These are phyloP conservation scores for Esox masquinongy DNA, from an alignment of 2,797 vertebrate species.

Conservation along the genomic window DNA sequence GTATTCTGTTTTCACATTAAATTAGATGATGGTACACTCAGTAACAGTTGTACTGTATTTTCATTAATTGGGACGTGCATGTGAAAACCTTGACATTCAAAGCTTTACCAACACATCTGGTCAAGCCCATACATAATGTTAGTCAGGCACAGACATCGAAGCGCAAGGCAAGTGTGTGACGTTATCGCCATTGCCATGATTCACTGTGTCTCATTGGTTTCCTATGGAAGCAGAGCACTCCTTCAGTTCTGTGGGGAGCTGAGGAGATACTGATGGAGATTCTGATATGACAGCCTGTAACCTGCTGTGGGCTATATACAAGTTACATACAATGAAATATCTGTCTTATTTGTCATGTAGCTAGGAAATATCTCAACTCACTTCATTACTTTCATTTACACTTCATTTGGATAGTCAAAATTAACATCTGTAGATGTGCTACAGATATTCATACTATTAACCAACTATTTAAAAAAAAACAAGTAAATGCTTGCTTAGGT, in stretches of 20 bases:
- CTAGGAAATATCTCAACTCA: neutral
- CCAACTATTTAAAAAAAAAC: too few relatives aligned
- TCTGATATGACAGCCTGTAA: neutral
- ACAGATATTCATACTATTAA: too few relatives aligned
- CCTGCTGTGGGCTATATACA: neutral
- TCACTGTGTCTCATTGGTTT: conserved; percentile 5
- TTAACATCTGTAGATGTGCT: too few relatives aligned
- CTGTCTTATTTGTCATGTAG: neutral
- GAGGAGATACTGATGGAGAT: neutral
- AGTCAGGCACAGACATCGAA: neutral
- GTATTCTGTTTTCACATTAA: neutral
- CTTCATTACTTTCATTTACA: too few relatives aligned
- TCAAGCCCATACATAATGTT: neutral
- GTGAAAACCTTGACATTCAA: neutral
- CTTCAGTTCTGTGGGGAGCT: neutral
- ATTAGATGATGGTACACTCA: neutral
- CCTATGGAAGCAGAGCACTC: neutral
- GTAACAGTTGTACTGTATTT: neutral
- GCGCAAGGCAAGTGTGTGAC: neutral
- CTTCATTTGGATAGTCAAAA: too few relatives aligned
- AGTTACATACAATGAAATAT: neutral
- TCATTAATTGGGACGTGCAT: neutral
- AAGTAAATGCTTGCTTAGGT: too few relatives aligned
- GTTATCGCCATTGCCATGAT: conserved; percentile 1
- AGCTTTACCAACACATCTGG: neutral